Conservation (phyloP, 23 tunicate genomes). For the Clavelina lepadiformis region DNA sequence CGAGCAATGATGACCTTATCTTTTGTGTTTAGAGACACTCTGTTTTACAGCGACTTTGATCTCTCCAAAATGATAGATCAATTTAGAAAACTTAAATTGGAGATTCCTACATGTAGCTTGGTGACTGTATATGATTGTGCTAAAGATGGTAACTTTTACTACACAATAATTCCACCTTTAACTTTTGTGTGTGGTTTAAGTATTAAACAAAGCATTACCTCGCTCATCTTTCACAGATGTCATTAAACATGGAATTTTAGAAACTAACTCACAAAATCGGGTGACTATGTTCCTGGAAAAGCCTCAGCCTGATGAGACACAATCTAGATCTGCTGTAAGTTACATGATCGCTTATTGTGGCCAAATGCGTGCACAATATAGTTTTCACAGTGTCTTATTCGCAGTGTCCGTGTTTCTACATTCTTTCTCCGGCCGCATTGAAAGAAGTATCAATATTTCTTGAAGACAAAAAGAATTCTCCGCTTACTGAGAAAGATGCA, state of each 20-base stretch:
- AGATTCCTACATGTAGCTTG: constrained; percentile 10
- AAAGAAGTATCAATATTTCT: constrained; percentile 28
- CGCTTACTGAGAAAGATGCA: constrained; percentile 69
- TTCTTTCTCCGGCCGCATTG: constrained; percentile 37
- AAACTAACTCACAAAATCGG: constrained; percentile 18
- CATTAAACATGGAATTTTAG: constrained; percentile 69
- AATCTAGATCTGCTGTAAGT: constrained; percentile 57
- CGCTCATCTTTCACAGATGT: constrained; percentile 10
- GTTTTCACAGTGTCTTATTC: neutral
- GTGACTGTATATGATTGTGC: constrained; percentile 56
- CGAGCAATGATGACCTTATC: neutral
- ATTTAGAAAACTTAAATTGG: constrained; percentile 4
- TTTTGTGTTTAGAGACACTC: constrained; percentile 45
- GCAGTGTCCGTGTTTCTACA: constrained; percentile 85
- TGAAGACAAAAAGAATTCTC: constrained; percentile 26
- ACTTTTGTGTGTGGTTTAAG: no score
- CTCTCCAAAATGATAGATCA: constrained; percentile 17
- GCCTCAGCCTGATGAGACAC: constrained; percentile 53
- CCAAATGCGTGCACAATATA: no score
- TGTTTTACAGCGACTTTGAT: constrained; percentile 53
- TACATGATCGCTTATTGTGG: no score
- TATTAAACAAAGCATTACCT: neutral
- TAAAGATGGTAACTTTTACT: constrained; percentile 46
- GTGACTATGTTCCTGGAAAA: constrained; percentile 59
- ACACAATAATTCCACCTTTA: no score